Base-by-base conservation (phyloP, 2,797 vertebrate species). In the Podargus strigoides region DNA sequence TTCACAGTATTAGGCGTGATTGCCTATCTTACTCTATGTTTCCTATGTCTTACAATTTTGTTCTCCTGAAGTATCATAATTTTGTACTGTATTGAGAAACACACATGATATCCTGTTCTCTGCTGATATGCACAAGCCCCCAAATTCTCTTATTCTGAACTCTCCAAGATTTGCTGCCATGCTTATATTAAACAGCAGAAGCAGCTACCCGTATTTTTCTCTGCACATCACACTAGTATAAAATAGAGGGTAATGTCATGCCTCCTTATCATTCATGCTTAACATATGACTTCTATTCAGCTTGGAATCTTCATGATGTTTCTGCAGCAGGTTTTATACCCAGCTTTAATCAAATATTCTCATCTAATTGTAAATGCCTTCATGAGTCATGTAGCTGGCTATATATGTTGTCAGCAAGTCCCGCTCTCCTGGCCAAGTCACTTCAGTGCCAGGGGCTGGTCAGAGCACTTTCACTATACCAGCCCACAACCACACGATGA, bases 291-390 rank as follows among this genome's bases (percentile, higher is more conserved):
- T 90, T 87, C 42, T 42, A 87, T n/a, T 73, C 64, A 62, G 49
- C n/a, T 49, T 93, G 72, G 80, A 56, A 85, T 67, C 64, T 58
- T 88, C 73, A 66, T 42, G 50, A 27, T 47, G 47, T 19, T 82
- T 52, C 79, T 79, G 63, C 9, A 83, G 49, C 62, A 79, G 64
- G 67, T 66, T 92, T 93, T 73, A 94, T 52, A 73, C 15, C 34
- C 80, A 93, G 64, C 23, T 88, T 88, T 56, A 73, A 60, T 79
- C 55, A 90, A 42, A 60, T 56, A 74, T 46, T 67, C 79, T 83
- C 68, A 56, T 85, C 68, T 68, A 83, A 79, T 59, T 60, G n/a
- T 27, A 39, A 89, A 52, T 66, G 55, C 34, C 36, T 90, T 60
- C 23, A 13, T 64, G 64, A 83, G 47, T 49, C 59, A 69, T 3